Evolutionary conservation across 2,113 vertebrate genomes (phyloP).

Genomic region (Thinocorus orbignyianus): DNA sequence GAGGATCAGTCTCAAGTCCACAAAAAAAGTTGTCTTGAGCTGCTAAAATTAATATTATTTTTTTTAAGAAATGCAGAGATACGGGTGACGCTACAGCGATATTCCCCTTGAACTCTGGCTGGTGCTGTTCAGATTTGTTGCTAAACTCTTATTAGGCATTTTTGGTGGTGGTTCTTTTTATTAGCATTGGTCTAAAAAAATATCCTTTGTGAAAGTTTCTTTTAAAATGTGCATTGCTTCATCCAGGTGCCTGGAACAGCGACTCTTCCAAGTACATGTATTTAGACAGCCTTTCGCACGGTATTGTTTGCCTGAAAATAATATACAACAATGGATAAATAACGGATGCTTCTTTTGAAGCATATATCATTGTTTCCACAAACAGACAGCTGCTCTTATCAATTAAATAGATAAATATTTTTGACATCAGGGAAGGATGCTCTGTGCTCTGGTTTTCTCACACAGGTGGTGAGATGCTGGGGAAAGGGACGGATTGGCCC

Average conservation of each 20-base stretch:
- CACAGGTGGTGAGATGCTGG: fast-evolving
- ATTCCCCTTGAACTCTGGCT: neutral
- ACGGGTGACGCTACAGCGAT: neutral
- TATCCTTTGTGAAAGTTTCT: neutral
- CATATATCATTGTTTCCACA: neutral
- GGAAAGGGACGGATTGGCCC: neutral
- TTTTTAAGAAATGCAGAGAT: neutral
- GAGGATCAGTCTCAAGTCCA: fast-evolving
- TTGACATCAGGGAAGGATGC: neutral
- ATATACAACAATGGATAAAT: neutral
- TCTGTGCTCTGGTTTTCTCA: neutral
- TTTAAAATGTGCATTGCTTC: neutral
- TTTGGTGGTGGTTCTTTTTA: neutral
- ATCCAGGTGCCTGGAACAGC: neutral
- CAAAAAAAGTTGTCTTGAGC: too few relatives aligned
- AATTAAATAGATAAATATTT: neutral
- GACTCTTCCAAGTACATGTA: neutral
- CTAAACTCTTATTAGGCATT: neutral
- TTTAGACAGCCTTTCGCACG: neutral
- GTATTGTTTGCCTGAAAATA: neutral
- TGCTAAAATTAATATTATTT: neutral
- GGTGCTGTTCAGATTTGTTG: neutral
- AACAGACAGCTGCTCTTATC: neutral
- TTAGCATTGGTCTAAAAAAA: neutral
- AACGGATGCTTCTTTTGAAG: neutral